Percentiles rank a stretch among this genome's conserved stretches.
Evolutionary conservation across 1,140 invertebrate genomes (phyloP).

Genomic region (Thaumatotibia leucotreta): DNA sequence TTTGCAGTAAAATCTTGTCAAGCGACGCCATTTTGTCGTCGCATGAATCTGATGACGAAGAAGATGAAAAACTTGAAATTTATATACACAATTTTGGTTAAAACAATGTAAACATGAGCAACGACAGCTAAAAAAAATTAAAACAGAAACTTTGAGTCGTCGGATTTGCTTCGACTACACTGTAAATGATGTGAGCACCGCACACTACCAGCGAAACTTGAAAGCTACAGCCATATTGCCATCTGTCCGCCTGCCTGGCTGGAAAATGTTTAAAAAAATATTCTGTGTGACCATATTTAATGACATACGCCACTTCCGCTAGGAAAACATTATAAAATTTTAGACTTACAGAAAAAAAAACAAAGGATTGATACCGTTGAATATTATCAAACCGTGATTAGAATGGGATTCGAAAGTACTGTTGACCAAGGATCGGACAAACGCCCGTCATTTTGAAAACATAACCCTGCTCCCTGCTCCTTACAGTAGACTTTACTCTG

Average conservation of each 20-base stretch:
- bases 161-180: conserved; percentile 61
- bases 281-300: neutral
- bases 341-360: too few relatives aligned
- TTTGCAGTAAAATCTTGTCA: conserved; percentile 73
- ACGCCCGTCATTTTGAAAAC: too few relatives aligned
- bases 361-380: too few relatives aligned
- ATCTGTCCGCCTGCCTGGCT: conserved; percentile 35
- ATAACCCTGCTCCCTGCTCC: too few relatives aligned
- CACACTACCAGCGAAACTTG: conserved; percentile 72
- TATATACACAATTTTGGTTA: conserved; percentile 50
- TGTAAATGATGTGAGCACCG: conserved; percentile 65
- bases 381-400: too few relatives aligned
- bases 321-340: too few relatives aligned
- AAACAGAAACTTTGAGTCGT: conserved; percentile 68
- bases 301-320: neutral
- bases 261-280: conserved; percentile 47
- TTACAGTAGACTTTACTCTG: too few relatives aligned
- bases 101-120: conserved; percentile 57
- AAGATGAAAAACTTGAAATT: conserved; percentile 63
- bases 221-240: conserved; percentile 72
- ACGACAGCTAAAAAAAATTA: conserved; percentile 65
- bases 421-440: too few relatives aligned
- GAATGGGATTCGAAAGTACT: too few relatives aligned
- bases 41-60: conserved; percentile 75
- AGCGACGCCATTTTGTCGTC: conserved; percentile 77